Evolutionary conservation across 1,140 invertebrate genomes (phyloP).

Genomic region (Meloidogyne hapla): DNA sequence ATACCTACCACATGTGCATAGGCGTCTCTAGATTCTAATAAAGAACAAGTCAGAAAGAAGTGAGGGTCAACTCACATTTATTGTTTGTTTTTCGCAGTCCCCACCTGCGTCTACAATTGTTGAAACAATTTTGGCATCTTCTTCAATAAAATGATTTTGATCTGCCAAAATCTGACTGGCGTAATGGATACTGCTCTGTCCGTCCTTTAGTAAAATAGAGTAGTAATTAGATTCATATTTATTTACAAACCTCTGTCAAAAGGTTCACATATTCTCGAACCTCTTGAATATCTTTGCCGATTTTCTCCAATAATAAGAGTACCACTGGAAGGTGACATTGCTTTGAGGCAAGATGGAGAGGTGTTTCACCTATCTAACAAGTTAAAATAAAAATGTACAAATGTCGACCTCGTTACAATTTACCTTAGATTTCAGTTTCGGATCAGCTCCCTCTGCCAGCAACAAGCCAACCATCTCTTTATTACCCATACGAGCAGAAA

Average conservation of each 20-base stretch:
- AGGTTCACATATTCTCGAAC: constrained; percentile 66
- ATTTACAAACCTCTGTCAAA: constrained; percentile 65
- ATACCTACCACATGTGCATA: constrained; percentile 78
- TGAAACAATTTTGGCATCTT: constrained; percentile 85
- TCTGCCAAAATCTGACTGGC: constrained; percentile 67
- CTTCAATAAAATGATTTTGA: constrained; percentile 70
- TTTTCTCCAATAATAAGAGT: constrained; percentile 64
- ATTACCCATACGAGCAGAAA: constrained; percentile 66
- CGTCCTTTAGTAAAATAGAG: constrained; percentile 71
- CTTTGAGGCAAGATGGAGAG: constrained; percentile 68
- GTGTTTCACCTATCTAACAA: constrained; percentile 78
- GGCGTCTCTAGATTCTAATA: constrained; percentile 75
- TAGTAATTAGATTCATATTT: neutral
- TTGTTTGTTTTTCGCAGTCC: constrained; percentile 80
- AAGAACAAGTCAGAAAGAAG: neutral
- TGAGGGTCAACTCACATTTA: constrained; percentile 67
- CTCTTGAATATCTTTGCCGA: constrained; percentile 35
- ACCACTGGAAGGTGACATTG: constrained; percentile 68
- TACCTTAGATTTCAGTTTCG: constrained; percentile 57
- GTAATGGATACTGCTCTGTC: constrained; percentile 87
- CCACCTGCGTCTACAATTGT: constrained; percentile 83
- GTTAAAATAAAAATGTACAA: no score
- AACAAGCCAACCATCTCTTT: constrained; percentile 65
- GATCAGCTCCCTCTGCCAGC: constrained; percentile 66
- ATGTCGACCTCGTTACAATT: no score